Evolutionary conservation across 2,797 vertebrate species (phyloP).

Genomic region (Diplodus puntazzo): DNA sequence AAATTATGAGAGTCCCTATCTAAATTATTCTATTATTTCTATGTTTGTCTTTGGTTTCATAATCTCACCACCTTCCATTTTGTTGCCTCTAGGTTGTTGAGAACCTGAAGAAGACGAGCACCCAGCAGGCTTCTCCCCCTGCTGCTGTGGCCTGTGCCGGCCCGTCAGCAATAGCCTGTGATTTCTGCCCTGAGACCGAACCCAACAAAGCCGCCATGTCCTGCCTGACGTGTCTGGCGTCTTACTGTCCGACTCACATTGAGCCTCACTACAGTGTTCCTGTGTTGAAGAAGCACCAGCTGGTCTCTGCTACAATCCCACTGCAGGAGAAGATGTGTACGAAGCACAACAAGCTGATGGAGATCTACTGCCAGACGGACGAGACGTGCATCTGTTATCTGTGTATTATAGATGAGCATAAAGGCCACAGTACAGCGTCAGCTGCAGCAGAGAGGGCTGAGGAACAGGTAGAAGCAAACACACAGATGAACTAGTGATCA

Average conservation of each 20-base stretch:
- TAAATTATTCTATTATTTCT: no score
- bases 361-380: slow-evolving; percentile 46
- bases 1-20: no score
- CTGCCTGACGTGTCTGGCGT: slow-evolving; percentile 43
- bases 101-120: background rate
- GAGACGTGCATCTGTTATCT: slow-evolving; percentile 33
- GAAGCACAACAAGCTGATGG: slow-evolving; percentile 36
- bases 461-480: slow-evolving; percentile 22
- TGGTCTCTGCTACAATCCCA: background rate
- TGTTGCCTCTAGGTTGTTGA: slow-evolving; percentile 17
- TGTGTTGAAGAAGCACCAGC: slow-evolving; percentile 41
- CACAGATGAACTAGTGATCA: background rate
- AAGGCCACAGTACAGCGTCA: rapidly evolving
- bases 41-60: no score
- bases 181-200: slow-evolving; percentile 25
- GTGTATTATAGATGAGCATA: slow-evolving; percentile 21
- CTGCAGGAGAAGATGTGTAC: slow-evolving; percentile 41
- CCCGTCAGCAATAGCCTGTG: slow-evolving; percentile 23
- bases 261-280: slow-evolving; percentile 24
- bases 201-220: slow-evolving; percentile 32
- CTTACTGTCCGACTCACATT: slow-evolving; percentile 35
- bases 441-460: slow-evolving; percentile 13
- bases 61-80: background rate
- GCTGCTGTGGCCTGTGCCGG: slow-evolving; percentile 14
- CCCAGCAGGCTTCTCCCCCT: background rate